A percentile compares a stretch with the other conserved stretches of the same genome.
phyloP scores from a whole-genome alignment of 2,888 invertebrate species.

The Andrena fulva region DNA sequence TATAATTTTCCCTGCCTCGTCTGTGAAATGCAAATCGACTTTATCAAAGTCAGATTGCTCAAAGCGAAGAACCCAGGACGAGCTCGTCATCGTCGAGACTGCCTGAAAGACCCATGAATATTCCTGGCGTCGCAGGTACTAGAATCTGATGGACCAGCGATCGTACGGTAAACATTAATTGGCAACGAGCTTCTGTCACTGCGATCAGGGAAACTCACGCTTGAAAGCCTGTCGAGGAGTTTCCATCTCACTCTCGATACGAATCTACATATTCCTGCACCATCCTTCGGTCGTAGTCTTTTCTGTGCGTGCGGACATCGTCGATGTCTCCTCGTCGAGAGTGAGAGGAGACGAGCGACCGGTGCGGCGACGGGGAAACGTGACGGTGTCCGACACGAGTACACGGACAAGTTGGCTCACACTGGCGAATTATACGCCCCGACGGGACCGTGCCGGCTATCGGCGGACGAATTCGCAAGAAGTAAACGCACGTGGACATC shows the following conservation, averaged over 20 bases:
- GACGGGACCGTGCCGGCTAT: neutral
- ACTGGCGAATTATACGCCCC: constrained; percentile 4
- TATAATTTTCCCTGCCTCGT: no score
- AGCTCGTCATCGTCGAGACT: no score
- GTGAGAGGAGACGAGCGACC: constrained; percentile 65
- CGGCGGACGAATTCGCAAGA: constrained; percentile 30
- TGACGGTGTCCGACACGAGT: constrained; percentile 31
- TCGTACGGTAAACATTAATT: constrained; percentile 39
- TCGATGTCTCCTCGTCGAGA: constrained; percentile 47
- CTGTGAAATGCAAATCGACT: no score
- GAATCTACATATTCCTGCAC: constrained; percentile 52
- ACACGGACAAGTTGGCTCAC: constrained; percentile 4
- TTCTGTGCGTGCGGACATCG: constrained; percentile 36
- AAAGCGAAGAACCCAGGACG: no score
- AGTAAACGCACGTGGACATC: constrained; percentile 40
- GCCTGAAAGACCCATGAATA: constrained; percentile 19
- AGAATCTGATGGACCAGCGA: constrained; percentile 12
- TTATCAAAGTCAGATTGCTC: no score
- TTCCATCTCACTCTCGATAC: neutral
- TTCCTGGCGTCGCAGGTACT: neutral
- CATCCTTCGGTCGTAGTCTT: constrained; percentile 39
- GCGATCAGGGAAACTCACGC: constrained; percentile 28
- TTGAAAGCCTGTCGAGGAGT: neutral
- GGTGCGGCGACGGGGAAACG: constrained; percentile 46
- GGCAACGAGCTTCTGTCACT: constrained; percentile 11